Percentiles rank a stretch among this genome's conserved stretches.
Conservation (phyloP, 2,797 vertebrate genomes). For the Molothrus aeneus region DNA sequence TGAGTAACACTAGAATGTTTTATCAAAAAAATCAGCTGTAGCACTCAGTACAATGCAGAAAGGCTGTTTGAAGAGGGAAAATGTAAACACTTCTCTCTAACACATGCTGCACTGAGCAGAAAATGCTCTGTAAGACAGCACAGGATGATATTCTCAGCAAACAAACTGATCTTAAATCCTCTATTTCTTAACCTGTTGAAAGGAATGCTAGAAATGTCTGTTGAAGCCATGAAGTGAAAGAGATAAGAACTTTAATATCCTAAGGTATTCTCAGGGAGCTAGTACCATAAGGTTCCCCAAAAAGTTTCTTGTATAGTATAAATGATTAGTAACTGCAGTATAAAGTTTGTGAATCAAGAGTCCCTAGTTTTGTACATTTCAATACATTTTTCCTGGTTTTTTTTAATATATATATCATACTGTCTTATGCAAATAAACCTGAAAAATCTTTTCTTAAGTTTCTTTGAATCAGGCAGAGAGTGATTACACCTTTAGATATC, state of each 20-base stretch:
- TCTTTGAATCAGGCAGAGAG: neutral
- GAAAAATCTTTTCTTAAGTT: neutral
- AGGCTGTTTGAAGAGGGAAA: neutral
- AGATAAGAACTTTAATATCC: constrained; percentile 10
- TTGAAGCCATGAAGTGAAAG: neutral
- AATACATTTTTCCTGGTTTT: neutral
- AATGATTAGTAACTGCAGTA: neutral
- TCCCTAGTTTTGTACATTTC: neutral
- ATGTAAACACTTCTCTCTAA: neutral
- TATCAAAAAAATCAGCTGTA: neutral
- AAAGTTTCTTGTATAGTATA: neutral
- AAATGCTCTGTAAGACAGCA: neutral
- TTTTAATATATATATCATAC: neutral
- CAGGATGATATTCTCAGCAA: neutral
- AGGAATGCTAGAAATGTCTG: neutral
- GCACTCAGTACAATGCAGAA: neutral
- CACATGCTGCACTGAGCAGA: neutral
- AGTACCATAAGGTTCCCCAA: neutral
- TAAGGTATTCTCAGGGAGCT: constrained; percentile 37
- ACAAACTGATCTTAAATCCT: neutral
- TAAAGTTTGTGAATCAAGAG: neutral
- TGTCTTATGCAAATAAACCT: neutral
- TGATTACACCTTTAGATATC: neutral
- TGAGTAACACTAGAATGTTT: neutral
- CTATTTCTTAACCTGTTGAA: neutral